Evolutionary conservation across 2,113 vertebrate genomes (phyloP), one percentile per base, ranked within the genome.

Genomic region (Cyanoderma ruficeps): DNA sequence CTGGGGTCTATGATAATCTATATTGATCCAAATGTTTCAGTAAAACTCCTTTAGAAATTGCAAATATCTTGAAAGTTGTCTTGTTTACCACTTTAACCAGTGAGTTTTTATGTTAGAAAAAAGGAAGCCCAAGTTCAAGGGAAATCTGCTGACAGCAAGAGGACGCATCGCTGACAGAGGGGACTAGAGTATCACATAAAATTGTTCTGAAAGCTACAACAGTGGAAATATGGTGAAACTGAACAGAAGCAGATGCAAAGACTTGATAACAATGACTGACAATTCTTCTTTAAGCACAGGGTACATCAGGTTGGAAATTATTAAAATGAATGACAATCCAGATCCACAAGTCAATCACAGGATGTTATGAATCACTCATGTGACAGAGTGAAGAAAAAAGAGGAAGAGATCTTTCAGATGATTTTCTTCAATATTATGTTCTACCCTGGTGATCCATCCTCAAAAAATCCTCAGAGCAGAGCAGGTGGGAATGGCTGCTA

Each of bases 401-500:
- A 78, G 7, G 7, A 52, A 77, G 31, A 11, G 18, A 50, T 63
- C 16, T 47, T 72, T 77, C 69, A 75, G 56, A 79, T 7, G 9
- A 31, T 63, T 25, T 67, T 39, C 71, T 80, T 61, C 33, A 82
- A 3, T 19, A 39, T 33, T n/a, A 44, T 9, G 13, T 44, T 47
- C 75, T 83, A 39, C 11, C 17, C 8, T n/a, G 19, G 16, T 11
- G 39, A 87, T 57, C 22, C 33, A 67, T 9, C 21, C 41, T 49
- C 0, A 0, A 68, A 41, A 65, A 74, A 42, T 39, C 2, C 25
- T 63, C 49, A 7, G 25, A 27, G 0, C 8, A 47, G 44, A 78
- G 49, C 47, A 79, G 52, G 41, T 57, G 23, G 39, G 57, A 90
- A 64, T 21, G 37, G 25, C 16, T 46, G 17, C 75, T 70, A 30